These are phyloP conservation scores for Ptilonorhynchus violaceus DNA, from an alignment of 2,113 vertebrate species.

Conservation along the genomic window DNA sequence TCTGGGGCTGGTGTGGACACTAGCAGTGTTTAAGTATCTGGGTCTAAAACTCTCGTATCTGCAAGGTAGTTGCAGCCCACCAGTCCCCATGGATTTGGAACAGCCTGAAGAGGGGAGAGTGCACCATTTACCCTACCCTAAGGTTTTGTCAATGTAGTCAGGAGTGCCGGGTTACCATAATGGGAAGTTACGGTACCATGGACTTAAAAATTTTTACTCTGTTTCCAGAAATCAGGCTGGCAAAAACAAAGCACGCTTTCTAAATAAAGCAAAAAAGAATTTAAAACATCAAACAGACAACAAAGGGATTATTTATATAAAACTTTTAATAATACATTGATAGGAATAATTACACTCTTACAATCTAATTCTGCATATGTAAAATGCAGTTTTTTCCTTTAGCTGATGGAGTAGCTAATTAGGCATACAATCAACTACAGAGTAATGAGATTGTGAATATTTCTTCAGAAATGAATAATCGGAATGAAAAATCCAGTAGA, in stretches of 20 bases:
- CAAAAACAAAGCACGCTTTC: neutral
- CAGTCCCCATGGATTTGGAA: neutral
- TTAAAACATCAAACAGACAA: neutral
- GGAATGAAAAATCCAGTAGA: neutral
- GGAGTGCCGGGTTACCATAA: neutral
- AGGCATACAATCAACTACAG: neutral
- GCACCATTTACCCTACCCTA: neutral
- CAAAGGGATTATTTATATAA: neutral
- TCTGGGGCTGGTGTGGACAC: neutral
- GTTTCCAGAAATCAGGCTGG: neutral
- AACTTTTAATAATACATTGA: conserved; percentile 10
- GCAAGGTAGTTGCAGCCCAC: neutral
- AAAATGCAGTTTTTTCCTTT: neutral
- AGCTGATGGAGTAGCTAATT: neutral
- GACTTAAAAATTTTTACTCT: neutral
- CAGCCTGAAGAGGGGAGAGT: neutral
- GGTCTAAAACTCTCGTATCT: neutral
- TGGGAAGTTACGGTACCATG: rapidly evolving
- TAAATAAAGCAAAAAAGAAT: neutral
- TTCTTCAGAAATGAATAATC: neutral
- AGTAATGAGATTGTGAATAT: neutral
- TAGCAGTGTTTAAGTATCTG: neutral
- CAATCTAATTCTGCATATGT: neutral
- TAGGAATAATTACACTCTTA: neutral
- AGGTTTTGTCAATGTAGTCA: neutral